phyloP scores from a whole-genome alignment of 2,888 invertebrate species.

The Troglohyphantes excavatus region DNA sequence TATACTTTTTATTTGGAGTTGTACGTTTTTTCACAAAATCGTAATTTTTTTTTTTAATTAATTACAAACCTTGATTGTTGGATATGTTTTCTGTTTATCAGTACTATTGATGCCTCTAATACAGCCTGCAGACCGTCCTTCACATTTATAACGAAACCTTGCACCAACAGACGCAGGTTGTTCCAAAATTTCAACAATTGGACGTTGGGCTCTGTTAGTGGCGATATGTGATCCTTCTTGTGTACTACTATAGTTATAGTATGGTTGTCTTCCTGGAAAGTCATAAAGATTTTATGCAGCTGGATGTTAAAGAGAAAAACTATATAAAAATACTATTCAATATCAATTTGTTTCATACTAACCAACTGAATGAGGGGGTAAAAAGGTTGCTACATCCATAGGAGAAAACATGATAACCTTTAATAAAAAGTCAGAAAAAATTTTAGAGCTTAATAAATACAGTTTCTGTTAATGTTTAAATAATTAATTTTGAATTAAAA shows the following conservation, averaged over 20 bases:
- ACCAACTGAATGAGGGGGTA: conserved; percentile 52
- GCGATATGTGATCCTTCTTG: not conserved
- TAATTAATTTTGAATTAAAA: too few relatives aligned
- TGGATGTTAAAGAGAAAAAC: not conserved
- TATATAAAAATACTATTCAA: not conserved
- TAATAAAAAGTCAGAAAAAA: not conserved
- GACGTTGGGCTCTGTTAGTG: conserved; percentile 64
- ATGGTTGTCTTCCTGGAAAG: conserved; percentile 19
- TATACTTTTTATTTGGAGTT: too few relatives aligned
- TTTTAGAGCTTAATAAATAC: too few relatives aligned
- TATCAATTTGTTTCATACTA: not conserved
- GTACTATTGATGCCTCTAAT: conserved; percentile 95
- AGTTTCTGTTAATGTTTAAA: too few relatives aligned
- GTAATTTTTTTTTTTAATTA: not conserved
- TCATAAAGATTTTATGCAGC: not conserved
- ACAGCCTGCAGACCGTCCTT: conserved; percentile 97
- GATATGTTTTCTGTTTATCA: conserved; percentile 95
- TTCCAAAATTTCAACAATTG: conserved; percentile 90
- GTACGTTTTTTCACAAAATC: too few relatives aligned
- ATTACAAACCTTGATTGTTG: conserved; percentile 90
- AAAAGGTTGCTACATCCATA: conserved; percentile 27
- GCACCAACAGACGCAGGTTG: conserved; percentile 96
- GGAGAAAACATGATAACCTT: conserved; percentile 46
- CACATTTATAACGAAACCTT: conserved; percentile 96
- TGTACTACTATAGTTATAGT: conserved; percentile 18